Evolutionary conservation across 2,797 vertebrate species (phyloP).

Genomic region (Macrochelys suwanniensis): DNA sequence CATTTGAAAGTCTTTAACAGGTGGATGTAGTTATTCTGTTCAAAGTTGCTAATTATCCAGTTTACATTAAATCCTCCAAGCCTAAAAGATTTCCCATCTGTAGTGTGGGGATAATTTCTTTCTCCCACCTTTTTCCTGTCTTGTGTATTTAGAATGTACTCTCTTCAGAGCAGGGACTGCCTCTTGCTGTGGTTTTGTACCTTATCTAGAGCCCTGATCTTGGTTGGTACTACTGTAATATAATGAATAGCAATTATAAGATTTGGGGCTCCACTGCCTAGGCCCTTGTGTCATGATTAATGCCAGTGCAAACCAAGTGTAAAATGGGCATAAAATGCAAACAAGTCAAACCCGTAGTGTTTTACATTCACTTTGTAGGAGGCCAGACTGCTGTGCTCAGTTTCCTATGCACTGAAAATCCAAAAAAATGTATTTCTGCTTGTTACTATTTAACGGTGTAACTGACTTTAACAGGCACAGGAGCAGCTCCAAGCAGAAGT

Average conservation of each 20-base stretch:
- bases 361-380: not conserved
- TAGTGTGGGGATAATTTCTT: not conserved
- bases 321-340: not conserved
- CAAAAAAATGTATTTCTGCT: not conserved
- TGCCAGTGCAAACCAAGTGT: not conserved
- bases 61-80: slow-evolving; percentile 1
- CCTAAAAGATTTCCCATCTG: not conserved
- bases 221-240: not conserved
- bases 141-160: not conserved
- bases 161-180: not conserved
- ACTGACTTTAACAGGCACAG: slow-evolving; percentile 88
- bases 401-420: slow-evolving; percentile 2
- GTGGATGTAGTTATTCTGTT: not conserved
- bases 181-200: not conserved
- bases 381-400: not conserved
- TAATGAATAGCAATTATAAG: not conserved
- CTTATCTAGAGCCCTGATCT: not conserved
- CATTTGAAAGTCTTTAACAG: not conserved
- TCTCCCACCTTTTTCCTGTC: not conserved
- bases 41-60: not conserved
- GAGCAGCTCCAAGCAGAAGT: slow-evolving; percentile 95
- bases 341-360: not conserved
- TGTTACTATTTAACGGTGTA: slow-evolving; percentile 33
- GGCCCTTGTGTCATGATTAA: not conserved
- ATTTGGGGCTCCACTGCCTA: accelerated